Base-by-base conservation (phyloP, 2,888 invertebrate species). In the Lepas anatifera region DNA sequence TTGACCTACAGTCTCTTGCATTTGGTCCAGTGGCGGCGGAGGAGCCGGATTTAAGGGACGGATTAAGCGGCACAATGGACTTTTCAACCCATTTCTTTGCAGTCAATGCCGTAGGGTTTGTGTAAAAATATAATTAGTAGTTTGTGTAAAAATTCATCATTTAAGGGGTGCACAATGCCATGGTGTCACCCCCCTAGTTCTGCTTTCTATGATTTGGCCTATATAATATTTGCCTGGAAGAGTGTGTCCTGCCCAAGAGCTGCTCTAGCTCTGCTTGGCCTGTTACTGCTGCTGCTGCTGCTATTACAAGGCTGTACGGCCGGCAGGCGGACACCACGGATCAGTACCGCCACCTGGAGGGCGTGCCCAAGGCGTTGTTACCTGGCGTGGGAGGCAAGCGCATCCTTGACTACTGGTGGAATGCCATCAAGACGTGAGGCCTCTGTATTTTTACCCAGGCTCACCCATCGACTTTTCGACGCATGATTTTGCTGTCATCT, bases 391-490 rank as follows among this genome's bases (percentile, higher is more conserved):
- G 71, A 25, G 74, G 74, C 48, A 73, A 73, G 48, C 69, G 70
- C 39, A 73, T 74, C 52, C 69, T 75, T 32, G 75, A 75, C 67
- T 72, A 71, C 67, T 75, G 75, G 75, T 75, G 75, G 75, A 73
- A 74, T 68, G 71, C 73, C 18, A 71, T 75, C 27, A 74, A 73
- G 50, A 73, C 70, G 74, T 74, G 72, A 68, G 69, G 13, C 1
- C n/a, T n/a, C n/a, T n/a, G n/a, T n/a, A n/a, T n/a, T n/a, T n/a
- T n/a, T n/a, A n/a, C n/a, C n/a, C n/a, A n/a, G n/a, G n/a, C n/a
- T n/a, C n/a, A n/a, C n/a, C n/a, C n/a, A n/a, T n/a, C n/a, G n/a
- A n/a, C n/a, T n/a, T n/a, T n/a, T n/a, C n/a, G n/a, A n/a, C n/a
- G n/a, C n/a, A n/a, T n/a, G n/a, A n/a, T n/a, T n/a, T n/a, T n/a